These are phyloP conservation scores for Stomatorhinus walkeri DNA, from an alignment of 2,797 vertebrate species.

Conservation along the genomic window DNA sequence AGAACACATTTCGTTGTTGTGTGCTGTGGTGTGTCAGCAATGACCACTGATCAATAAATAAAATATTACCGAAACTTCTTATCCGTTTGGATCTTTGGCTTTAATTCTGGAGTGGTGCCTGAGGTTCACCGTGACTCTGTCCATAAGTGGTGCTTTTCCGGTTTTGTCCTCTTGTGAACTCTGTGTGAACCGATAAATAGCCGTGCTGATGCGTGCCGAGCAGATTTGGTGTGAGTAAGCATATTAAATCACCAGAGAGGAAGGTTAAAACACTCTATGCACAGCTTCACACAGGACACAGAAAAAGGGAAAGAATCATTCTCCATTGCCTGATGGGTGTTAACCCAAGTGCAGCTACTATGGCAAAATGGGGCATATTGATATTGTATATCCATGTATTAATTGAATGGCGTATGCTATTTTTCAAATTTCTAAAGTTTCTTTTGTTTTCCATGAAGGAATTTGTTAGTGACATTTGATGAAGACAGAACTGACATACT, in stretches of 20 bases:
- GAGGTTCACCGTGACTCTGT: not conserved
- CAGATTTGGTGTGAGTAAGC: conserved; percentile 6
- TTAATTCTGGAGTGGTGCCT: not conserved
- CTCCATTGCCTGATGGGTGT: not conserved
- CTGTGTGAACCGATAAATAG: not conserved
- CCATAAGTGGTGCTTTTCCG: not conserved
- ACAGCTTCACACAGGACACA: not conserved
- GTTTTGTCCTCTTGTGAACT: no score
- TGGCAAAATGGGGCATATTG: not conserved
- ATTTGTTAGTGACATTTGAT: not conserved
- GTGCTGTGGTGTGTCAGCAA: not conserved
- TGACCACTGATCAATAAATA: not conserved
- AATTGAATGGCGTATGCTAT: not conserved
- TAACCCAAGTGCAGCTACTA: not conserved
- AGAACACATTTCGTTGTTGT: not conserved
- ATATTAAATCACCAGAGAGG: conserved; percentile 11
- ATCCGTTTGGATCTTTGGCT: not conserved
- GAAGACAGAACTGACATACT: not conserved
- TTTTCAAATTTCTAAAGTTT: not conserved
- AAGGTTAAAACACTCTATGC: not conserved
- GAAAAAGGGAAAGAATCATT: not conserved
- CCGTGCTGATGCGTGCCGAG: not conserved
- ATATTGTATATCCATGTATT: not conserved
- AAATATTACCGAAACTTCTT: not conserved
- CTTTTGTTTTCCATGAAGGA: not conserved